Evolutionary conservation across 2,888 invertebrate genomes (phyloP), one percentile per base, ranked within the genome.

Genomic region (Cheilosia vulpina): DNA sequence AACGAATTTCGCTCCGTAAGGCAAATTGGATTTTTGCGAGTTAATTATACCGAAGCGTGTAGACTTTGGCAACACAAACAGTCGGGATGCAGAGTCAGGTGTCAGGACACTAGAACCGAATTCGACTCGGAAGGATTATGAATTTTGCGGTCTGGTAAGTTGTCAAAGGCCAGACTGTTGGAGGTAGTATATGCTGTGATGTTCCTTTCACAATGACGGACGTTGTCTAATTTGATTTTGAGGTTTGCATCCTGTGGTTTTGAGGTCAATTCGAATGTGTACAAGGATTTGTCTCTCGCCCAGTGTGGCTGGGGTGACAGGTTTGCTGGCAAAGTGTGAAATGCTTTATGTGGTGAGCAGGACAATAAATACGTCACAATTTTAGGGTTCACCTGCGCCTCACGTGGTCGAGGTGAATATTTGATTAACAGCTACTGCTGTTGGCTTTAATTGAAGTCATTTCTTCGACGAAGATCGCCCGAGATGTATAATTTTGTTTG

Each of bases 101-200:
- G 84, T 84, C 57, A 45, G 73, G 58, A 81, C 19, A 73, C 50
- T 6, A 45, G 57, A 52, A 43, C 24, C 27, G 34, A 21, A 81
- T 75, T 80, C 79, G 79, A 45, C 45, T 84, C 83, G 71, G 55
- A 84, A 78, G 84, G 84, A 80, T 84, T 84, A 84, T 80, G 79
- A 69, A 84, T 80, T 79, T 84, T 84, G 84, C 79, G 84, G 84
- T 84, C 60, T 63, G 45, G 15, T 21, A 3, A 41, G 34, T 66
- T 83, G 66, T 77, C 72, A 65, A 58, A 52, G 55, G 43, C 19
- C 19, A 19, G 57, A 34, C 69, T 9, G 24, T 34, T 24, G 53
- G 27, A 13, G 21, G 38, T 38, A 3, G 38, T 38, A 13, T 13
- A n/a, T 55, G 11, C 38, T 47, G 57, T 58, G 57, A 31, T 57